These are phyloP conservation scores for Drosophila flavopinicola DNA, from an alignment of 2,888 invertebrate species.

Conservation along the genomic window DNA sequence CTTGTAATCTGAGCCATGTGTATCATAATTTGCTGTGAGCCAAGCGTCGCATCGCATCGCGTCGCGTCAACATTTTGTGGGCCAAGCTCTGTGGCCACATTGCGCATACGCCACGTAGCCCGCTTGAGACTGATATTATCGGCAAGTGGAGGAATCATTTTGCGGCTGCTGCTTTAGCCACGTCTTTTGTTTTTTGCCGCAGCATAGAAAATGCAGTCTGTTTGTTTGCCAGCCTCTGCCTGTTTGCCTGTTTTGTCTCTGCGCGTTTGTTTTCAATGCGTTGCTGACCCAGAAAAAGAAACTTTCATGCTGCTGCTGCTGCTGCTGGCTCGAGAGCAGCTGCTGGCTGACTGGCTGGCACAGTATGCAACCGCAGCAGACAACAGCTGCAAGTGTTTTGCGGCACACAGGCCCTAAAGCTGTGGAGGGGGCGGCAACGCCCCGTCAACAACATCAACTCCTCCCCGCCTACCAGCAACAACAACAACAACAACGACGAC, in stretches of 20 bases:
- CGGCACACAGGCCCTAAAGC: slow-evolving; percentile 34
- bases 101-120: slow-evolving; percentile 72
- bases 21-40: slow-evolving; percentile 61
- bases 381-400: slow-evolving; percentile 76
- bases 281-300: slow-evolving; percentile 74
- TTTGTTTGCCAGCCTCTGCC: slow-evolving; percentile 35
- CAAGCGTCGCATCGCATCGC: slow-evolving; percentile 13
- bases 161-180: slow-evolving; percentile 38
- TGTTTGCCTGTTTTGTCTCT: slow-evolving; percentile 35
- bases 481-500: slow-evolving; percentile 25
- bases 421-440: slow-evolving; percentile 6
- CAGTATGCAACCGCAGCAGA: slow-evolving; percentile 56
- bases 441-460: slow-evolving; percentile 12
- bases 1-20: slow-evolving; percentile 60
- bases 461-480: slow-evolving; percentile 5
- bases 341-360: slow-evolving; percentile 46
- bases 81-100: slow-evolving; percentile 54
- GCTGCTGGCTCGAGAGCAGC: slow-evolving; percentile 33
- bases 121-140: slow-evolving; percentile 12
- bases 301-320: slow-evolving; percentile 55
- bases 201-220: slow-evolving; percentile 38
- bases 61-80: slow-evolving; percentile 37
- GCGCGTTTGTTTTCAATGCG: slow-evolving; percentile 71
- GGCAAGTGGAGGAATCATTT: no score
- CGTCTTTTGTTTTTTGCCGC: slow-evolving; percentile 47